Evolutionary conservation across 2,113 vertebrate species (phyloP).

Genomic region (Beaufortia kweichowensis): DNA sequence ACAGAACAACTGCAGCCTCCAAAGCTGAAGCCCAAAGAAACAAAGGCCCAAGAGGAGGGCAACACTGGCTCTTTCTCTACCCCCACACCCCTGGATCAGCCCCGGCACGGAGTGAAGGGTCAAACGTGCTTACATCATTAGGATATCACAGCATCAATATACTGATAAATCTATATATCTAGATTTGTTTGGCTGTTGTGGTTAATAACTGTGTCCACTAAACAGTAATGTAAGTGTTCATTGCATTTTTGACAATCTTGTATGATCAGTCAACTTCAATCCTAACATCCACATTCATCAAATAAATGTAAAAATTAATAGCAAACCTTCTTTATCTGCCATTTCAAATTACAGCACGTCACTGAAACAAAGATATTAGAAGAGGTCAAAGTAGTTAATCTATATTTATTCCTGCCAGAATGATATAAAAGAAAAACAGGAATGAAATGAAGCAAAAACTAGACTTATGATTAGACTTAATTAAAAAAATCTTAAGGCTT

Average conservation of each 20-base stretch:
- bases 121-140: slow-evolving; percentile 33
- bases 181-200: no score
- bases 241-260: no score
- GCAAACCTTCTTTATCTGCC: no score
- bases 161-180: not conserved
- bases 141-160: not conserved
- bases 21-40: slow-evolving; percentile 72
- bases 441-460: not conserved
- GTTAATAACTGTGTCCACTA: no score
- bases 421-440: not conserved
- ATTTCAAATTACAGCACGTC: not conserved
- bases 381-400: not conserved
- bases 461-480: slow-evolving; percentile 13
- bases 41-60: slow-evolving; percentile 71
- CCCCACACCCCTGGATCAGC: not conserved
- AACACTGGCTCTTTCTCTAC: slow-evolving; percentile 9
- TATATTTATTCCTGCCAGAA: slow-evolving; percentile 5
- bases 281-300: no score
- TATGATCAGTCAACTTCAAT: no score
- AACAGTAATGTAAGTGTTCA: no score
- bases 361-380: not conserved
- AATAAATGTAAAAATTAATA: no score
- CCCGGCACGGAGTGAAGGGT: not conserved
- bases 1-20: slow-evolving; percentile 73
- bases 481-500: slow-evolving; percentile 1